These are phyloP conservation scores for Thecophora atra DNA, from an alignment of 2,888 invertebrate species.

Conservation along the genomic window DNA sequence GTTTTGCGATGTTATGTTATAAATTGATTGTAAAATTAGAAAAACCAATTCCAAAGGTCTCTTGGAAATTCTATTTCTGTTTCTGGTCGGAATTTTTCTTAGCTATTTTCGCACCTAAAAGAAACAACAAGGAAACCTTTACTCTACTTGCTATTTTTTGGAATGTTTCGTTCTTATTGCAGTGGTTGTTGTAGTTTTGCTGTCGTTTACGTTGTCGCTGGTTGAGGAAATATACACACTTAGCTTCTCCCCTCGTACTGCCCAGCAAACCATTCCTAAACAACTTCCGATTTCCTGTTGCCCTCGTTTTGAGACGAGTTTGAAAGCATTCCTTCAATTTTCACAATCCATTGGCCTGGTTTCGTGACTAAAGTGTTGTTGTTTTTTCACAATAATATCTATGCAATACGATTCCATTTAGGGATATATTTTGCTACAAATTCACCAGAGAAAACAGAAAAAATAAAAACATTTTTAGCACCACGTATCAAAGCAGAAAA, in stretches of 20 bases:
- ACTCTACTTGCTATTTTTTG: no score
- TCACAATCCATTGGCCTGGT: constrained; percentile 1
- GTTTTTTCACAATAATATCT: background rate
- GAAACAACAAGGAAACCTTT: no score
- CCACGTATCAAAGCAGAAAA: no score
- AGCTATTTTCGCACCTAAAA: no score
- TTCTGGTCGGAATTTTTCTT: no score
- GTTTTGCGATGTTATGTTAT: no score
- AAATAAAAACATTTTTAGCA: background rate
- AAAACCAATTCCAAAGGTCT: no score
- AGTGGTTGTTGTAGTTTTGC: background rate
- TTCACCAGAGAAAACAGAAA: background rate
- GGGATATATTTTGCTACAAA: background rate
- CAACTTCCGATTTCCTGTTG: constrained; percentile 6
- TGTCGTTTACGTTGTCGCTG: background rate
- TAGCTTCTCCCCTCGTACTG: no score
- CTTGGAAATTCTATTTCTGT: no score
- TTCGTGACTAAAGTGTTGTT: background rate
- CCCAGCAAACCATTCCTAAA: background rate
- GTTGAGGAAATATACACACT: background rate
- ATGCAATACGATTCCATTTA: no score
- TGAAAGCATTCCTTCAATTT: background rate
- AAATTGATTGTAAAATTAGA: no score
- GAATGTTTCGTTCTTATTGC: no score
- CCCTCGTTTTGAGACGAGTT: background rate